A percentile compares a stretch with the other conserved stretches of the same genome.
phyloP scores from a whole-genome alignment of 2,797 vertebrate species.

The Chloroceryle inda region DNA sequence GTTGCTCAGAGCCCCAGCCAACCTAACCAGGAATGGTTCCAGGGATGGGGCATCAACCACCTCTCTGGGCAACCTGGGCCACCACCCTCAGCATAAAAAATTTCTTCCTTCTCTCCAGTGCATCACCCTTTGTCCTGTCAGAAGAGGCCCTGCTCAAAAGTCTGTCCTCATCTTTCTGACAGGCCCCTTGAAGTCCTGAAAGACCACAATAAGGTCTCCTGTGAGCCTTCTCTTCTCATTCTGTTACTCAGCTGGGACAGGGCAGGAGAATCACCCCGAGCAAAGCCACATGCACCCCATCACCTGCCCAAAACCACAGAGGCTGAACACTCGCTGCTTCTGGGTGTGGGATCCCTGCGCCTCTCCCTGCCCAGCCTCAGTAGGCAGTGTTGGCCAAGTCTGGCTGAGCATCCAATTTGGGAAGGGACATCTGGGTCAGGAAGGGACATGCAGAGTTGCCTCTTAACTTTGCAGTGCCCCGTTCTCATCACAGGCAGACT shows the following conservation, averaged over 20 bases:
- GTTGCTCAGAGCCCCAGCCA: not conserved
- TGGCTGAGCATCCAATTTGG: not conserved
- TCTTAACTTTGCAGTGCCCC: not conserved
- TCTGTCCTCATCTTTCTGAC: not conserved
- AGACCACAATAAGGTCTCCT: not conserved
- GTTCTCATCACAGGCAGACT: not conserved
- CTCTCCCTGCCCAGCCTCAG: not conserved
- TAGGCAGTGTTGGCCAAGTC: not conserved
- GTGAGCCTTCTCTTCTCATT: not conserved
- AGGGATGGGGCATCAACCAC: not conserved
- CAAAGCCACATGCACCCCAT: not conserved
- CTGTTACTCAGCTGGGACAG: accelerated
- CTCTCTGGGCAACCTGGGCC: not conserved
- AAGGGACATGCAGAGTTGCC: accelerated
- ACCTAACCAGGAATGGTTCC: not conserved
- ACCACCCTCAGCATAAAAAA: not conserved
- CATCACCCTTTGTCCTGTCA: not conserved
- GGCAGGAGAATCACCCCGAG: accelerated
- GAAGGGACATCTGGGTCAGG: not conserved
- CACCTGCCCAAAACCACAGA: not conserved
- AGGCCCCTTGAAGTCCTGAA: not conserved
- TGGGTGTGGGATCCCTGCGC: accelerated
- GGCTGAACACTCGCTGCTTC: not conserved
- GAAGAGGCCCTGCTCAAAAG: not conserved
- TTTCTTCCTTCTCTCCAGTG: not conserved